Percentiles rank a stretch among this genome's conserved stretches.
Evolutionary conservation across 2,888 invertebrate species (phyloP).

Genomic region (Anarsia innoxiella): DNA sequence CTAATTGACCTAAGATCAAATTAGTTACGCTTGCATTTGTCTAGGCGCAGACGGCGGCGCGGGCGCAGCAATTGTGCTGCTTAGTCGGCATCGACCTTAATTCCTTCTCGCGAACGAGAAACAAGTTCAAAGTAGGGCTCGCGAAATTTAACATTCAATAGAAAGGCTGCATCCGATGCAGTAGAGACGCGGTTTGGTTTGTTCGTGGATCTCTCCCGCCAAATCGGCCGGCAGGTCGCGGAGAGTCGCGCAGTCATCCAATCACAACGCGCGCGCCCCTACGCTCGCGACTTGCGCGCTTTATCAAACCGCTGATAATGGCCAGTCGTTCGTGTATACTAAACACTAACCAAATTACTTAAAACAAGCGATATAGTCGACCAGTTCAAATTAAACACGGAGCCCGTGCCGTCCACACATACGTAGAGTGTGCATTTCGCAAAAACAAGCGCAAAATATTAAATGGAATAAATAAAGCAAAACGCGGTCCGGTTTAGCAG

Average conservation of each 20-base stretch:
- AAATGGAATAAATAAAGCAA: constrained; percentile 36
- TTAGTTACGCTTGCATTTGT: constrained; percentile 20
- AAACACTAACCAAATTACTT: constrained; percentile 55
- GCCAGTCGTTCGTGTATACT: constrained; percentile 28
- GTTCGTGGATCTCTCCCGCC: constrained; percentile 64
- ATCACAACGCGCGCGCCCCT: constrained; percentile 59
- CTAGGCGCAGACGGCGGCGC: no score
- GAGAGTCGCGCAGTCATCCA: constrained; percentile 39
- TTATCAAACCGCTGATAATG: constrained; percentile 60
- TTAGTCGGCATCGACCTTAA: no score
- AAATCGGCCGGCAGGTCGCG: constrained; percentile 33
- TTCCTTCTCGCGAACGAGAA: no score
- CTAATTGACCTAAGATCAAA: constrained; percentile 17
- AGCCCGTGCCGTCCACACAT: constrained; percentile 43
- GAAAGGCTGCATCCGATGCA: no score
- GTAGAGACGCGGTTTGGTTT: no score
- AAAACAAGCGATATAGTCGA: constrained; percentile 36
- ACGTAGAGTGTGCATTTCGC: constrained; percentile 32
- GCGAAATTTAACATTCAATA: no score
- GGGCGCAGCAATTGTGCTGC: no score
- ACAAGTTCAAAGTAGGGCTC: no score
- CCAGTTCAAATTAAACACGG: constrained; percentile 38
- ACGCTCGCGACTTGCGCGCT: constrained; percentile 46
- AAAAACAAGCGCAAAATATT: constrained; percentile 37
- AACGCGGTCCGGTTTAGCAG: constrained; percentile 44